Conservation (phyloP, 2,888 invertebrate species). For the Cantharis lateralis region DNA sequence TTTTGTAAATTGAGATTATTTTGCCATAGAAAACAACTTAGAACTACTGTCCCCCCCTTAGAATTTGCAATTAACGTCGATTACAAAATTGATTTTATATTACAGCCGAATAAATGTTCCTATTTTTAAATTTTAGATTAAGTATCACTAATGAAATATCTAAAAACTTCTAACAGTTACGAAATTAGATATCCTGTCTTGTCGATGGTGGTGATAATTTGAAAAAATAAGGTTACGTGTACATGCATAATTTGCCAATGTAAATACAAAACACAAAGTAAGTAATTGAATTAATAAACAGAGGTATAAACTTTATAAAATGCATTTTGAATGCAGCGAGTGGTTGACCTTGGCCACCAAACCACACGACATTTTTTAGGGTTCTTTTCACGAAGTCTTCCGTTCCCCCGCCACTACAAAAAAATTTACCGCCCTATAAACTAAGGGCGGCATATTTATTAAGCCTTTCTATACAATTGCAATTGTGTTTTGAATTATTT, state of each 20-base stretch:
- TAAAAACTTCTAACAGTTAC: neutral
- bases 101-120: neutral
- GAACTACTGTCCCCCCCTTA: too few species aligned
- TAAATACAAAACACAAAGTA: slow-evolving; percentile 34
- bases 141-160: neutral
- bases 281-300: slow-evolving; percentile 28
- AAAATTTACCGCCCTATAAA: slow-evolving; percentile 7
- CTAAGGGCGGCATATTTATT: slow-evolving; percentile 3
- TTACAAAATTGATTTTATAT: too few species aligned
- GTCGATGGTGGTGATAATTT: neutral
- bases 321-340: slow-evolving; percentile 45
- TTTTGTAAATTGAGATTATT: neutral
- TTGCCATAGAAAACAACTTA: neutral
- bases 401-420: slow-evolving; percentile 12
- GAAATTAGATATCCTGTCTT: neutral
- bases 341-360: slow-evolving; percentile 52
- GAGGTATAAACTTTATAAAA: slow-evolving; percentile 48
- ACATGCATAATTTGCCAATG: slow-evolving; percentile 39
- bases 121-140: neutral
- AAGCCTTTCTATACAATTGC: slow-evolving; percentile 26
- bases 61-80: too few species aligned
- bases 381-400: slow-evolving; percentile 42
- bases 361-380: slow-evolving; percentile 47
- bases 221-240: slow-evolving; percentile 1
- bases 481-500: slow-evolving; percentile 35